Evolutionary conservation across 2,888 invertebrate species (phyloP).

Genomic region (Seladonia tumulorum): DNA sequence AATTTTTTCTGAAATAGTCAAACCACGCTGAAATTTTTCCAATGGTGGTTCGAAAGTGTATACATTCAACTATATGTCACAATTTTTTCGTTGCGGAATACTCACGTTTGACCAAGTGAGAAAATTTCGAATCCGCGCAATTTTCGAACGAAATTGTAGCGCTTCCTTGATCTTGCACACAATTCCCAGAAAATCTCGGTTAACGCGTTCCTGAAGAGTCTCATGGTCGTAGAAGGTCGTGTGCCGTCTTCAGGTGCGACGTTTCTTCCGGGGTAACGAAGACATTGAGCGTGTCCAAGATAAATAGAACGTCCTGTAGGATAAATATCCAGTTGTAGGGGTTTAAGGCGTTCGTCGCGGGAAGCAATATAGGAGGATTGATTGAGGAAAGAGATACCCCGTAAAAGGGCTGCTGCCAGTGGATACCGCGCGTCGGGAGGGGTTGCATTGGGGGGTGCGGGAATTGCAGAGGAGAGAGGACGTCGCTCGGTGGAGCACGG

Average conservation of each 20-base stretch:
- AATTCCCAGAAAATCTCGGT: background rate
- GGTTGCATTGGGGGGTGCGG: background rate
- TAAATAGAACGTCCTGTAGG: background rate
- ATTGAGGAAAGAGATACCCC: conserved; percentile 11
- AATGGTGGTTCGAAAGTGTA: no score
- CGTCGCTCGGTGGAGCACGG: conserved; percentile 54
- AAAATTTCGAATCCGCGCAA: no score
- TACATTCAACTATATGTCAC: no score
- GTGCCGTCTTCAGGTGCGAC: background rate
- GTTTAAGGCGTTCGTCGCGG: background rate
- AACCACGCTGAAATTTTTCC: no score
- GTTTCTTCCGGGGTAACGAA: background rate
- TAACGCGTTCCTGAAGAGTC: background rate
- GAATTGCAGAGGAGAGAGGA: conserved; percentile 40
- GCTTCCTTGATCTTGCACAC: no score
- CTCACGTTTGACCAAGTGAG: no score
- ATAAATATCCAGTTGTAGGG: background rate
- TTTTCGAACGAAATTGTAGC: no score
- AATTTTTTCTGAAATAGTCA: no score
- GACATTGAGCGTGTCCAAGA: background rate
- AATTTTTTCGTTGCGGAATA: no score
- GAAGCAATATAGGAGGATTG: conserved; percentile 6
- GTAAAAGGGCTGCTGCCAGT: background rate
- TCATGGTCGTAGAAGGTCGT: background rate
- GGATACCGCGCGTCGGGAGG: background rate